phyloP scores from a whole-genome alignment of 2,888 invertebrate genomes.

The Tipula helvola region DNA sequence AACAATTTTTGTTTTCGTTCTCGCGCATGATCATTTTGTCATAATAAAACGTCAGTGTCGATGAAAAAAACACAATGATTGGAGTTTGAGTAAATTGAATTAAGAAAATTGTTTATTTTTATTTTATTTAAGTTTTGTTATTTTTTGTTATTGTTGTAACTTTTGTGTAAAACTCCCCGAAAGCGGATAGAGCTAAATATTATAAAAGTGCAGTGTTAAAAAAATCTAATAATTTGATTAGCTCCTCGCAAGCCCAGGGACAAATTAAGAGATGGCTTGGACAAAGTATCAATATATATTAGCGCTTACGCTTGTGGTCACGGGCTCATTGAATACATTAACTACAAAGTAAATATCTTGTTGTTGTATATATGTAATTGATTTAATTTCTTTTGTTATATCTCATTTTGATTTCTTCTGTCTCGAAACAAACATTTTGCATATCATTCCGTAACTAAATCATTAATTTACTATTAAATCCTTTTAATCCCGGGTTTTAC shows the following conservation, averaged over 20 bases:
- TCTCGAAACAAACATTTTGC: not conserved
- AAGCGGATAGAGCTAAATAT: not conserved
- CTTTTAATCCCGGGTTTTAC: not conserved
- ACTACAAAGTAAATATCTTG: not conserved
- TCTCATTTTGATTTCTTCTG: not conserved
- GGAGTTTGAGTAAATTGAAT: not conserved
- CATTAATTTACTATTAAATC: not conserved
- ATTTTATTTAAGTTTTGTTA: not conserved
- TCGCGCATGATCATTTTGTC: not conserved
- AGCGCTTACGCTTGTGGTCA: not conserved
- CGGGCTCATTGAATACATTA: conserved; percentile 5
- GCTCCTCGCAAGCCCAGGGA: not conserved
- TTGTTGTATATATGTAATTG: not conserved
- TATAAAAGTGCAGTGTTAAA: not conserved
- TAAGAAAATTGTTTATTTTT: not conserved
- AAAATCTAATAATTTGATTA: not conserved
- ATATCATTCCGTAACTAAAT: not conserved
- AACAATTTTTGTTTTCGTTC: not conserved
- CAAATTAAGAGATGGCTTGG: not conserved
- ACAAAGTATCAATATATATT: conserved; percentile 7
- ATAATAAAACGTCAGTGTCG: not conserved
- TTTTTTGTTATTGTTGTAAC: not conserved
- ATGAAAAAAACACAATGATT: not conserved
- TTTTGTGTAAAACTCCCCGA: not conserved
- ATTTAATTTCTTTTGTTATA: not conserved